A percentile compares a stretch with the other conserved stretches of the same genome.
Conservation (phyloP, 2,888 invertebrate genomes). For the Fabriciana adippe region DNA sequence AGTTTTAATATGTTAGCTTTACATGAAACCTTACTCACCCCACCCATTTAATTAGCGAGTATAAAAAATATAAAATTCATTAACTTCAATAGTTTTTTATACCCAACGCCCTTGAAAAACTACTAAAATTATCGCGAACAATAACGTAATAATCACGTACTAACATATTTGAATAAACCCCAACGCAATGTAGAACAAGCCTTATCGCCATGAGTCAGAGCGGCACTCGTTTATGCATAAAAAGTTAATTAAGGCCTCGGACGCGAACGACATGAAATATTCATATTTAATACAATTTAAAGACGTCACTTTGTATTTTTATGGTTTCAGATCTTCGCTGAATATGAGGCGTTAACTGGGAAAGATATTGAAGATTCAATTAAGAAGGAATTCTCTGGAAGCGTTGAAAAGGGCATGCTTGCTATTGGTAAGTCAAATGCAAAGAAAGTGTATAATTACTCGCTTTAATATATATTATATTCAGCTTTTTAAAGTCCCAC, state of each 20-base stretch:
- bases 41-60: too few species aligned
- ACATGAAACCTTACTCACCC: too few species aligned
- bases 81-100: too few species aligned
- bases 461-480: too few species aligned
- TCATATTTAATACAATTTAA: conserved; percentile 32
- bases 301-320: conserved; percentile 29
- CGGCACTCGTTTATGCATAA: conserved; percentile 32
- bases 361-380: conserved; percentile 93
- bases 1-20: too few species aligned
- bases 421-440: conserved; percentile 88
- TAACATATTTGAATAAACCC: too few species aligned
- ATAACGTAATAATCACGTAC: not conserved
- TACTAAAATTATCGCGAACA: too few species aligned
- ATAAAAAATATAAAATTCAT: too few species aligned
- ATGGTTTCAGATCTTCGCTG: conserved; percentile 86
- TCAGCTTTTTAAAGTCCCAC: too few species aligned
- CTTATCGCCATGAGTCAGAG: conserved; percentile 5
- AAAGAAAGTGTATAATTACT: not conserved
- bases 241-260: conserved; percentile 31
- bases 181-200: conserved; percentile 1
- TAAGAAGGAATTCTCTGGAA: conserved; percentile 94
- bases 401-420: conserved; percentile 91
- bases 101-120: too few species aligned
- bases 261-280: conserved; percentile 43
- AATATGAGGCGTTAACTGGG: conserved; percentile 91